Evolutionary conservation across 2,888 invertebrate genomes (phyloP).

Genomic region (Pristionchus exspectatus): DNA sequence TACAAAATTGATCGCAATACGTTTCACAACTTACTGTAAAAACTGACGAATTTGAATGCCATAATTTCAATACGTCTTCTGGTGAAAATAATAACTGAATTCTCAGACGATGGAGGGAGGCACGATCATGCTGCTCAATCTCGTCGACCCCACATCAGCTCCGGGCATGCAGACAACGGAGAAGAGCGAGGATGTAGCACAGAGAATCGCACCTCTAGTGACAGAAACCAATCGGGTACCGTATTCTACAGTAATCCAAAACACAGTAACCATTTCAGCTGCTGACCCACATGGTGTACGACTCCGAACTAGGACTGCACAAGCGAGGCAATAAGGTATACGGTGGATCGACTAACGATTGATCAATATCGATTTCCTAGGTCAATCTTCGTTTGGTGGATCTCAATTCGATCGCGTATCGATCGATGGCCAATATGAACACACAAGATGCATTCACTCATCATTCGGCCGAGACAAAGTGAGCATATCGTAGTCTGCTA

Average conservation of each 20-base stretch:
- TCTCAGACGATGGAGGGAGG: conserved; percentile 65
- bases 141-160: conserved; percentile 68
- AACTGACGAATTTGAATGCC: neutral
- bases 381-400: conserved; percentile 63
- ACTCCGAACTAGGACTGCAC: conserved; percentile 64
- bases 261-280: conserved; percentile 60
- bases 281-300: conserved; percentile 66
- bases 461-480: conserved; percentile 68
- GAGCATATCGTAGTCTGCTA: conserved; percentile 50
- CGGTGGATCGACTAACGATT: conserved; percentile 29
- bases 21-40: neutral
- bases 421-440: conserved; percentile 70
- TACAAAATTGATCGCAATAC: neutral
- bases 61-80: neutral
- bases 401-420: conserved; percentile 68
- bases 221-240: conserved; percentile 68
- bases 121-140: conserved; percentile 67
- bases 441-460: conserved; percentile 72
- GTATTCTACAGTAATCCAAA: neutral
- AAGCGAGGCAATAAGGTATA: conserved; percentile 52
- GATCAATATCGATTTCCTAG: conserved; percentile 36
- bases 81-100: neutral
- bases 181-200: conserved; percentile 64
- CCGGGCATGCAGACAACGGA: conserved; percentile 71
- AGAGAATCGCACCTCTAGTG: conserved; percentile 63